Base-by-base conservation (phyloP, 1,140 invertebrate genomes). In the Olivierus martensii region DNA sequence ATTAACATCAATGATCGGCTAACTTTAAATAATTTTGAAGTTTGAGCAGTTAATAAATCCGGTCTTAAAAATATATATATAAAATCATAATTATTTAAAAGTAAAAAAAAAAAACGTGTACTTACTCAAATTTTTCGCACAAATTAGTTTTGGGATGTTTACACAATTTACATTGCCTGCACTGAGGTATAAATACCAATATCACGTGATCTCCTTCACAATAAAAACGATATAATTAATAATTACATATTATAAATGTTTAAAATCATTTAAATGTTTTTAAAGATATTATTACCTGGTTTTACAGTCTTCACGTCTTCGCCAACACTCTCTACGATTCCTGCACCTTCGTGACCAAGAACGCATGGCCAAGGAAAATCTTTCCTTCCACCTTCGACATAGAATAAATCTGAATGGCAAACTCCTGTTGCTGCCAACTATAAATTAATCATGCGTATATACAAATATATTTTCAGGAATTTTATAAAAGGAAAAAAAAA, bases 271-370 rank as follows among this genome's bases (percentile, higher is more conserved):
- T 6, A 43, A 43, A 43, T 2, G 4, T 22, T 43, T 43, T 18
- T 6, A 43, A 17, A 43, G 41, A 43, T 43, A 22, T 21, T 11
- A 42, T 52, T 34, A 58, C 94, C 90, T 56, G 79, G 72, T 63
- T 83, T 73, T 45, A 97, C 85, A 46, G 79, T 77, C 6, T 81
- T 87, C 0, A 98, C 92, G 14, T 83, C 87, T 70, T 85, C 79
- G 1, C 93, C 93, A 51, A 97, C 77, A 68, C 89, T 94, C 70
- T 97, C 94, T 9, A 99, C 92, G 61, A 97, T 81, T 19, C 93
- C 93, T 57, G 80, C 84, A 14, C 90, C 93, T 73, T 96, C 91
- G 63, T 96, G 91, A 0, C 91, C 91, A 38, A 98, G 74, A 57
- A 99, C 73, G 21, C 83, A 81, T 1, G 95, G 95, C 65, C 97